These are phyloP conservation scores for Dioctria rufipes DNA, from an alignment of 2,888 invertebrate genomes.

Conservation along the genomic window DNA sequence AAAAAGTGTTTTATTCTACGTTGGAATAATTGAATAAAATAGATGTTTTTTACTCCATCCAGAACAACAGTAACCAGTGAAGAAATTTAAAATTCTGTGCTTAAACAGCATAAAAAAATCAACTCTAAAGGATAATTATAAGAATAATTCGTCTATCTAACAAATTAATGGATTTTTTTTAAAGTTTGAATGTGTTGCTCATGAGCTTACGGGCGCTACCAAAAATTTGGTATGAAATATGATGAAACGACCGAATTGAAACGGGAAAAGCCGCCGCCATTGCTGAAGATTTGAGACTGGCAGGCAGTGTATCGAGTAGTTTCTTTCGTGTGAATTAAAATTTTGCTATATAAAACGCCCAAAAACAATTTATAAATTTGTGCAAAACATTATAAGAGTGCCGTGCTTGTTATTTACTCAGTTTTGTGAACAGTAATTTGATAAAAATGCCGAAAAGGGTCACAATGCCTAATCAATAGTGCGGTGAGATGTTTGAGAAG, in stretches of 20 bases:
- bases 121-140: neutral
- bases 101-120: neutral
- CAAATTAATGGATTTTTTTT: neutral
- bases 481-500: neutral
- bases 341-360: neutral
- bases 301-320: slow-evolving; percentile 35
- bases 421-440: slow-evolving; percentile 6
- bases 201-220: neutral
- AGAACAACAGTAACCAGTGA: neutral
- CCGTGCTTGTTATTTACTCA: neutral
- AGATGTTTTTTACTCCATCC: slow-evolving; percentile 9
- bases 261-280: slow-evolving; percentile 52
- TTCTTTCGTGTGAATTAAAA: neutral
- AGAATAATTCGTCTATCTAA: neutral
- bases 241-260: slow-evolving; percentile 45
- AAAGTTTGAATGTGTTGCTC: neutral
- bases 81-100: neutral
- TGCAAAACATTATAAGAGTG: neutral
- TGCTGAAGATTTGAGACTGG: slow-evolving; percentile 41
- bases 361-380: neutral
- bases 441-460: neutral
- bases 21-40: slow-evolving; percentile 20
- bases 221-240: no score
- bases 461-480: neutral
- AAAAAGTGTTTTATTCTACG: slow-evolving; percentile 1